Evolutionary conservation across 2,888 invertebrate genomes (phyloP).

Genomic region (Parnassius apollo): DNA sequence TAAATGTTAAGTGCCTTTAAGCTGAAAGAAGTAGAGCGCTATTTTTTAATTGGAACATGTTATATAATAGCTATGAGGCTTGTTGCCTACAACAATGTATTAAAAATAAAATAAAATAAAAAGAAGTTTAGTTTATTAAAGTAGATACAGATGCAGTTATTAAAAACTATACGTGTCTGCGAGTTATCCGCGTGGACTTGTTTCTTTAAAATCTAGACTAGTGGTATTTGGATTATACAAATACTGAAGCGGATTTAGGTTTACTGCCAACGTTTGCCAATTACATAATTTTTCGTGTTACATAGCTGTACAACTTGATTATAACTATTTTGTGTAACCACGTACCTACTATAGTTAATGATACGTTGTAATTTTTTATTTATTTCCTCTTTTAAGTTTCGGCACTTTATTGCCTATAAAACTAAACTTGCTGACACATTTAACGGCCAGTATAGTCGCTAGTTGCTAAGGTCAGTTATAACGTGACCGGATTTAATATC

Average conservation of each 20-base stretch:
- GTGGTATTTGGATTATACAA: too few relatives aligned
- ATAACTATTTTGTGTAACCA: too few relatives aligned
- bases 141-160: background rate
- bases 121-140: background rate
- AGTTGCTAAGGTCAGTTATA: constrained; percentile 11
- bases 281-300: too few relatives aligned
- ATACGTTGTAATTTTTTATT: too few relatives aligned
- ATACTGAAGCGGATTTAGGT: too few relatives aligned
- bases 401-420: background rate
- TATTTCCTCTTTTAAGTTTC: constrained; percentile 1
- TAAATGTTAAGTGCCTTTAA: constrained; percentile 21
- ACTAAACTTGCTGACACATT: constrained; percentile 9
- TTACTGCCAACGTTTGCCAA: too few relatives aligned
- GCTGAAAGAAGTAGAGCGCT: constrained; percentile 23
- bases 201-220: too few relatives aligned
- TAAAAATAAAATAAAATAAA: background rate
- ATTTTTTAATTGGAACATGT: constrained; percentile 25
- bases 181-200: too few relatives aligned
- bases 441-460: background rate
- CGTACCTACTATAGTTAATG: too few relatives aligned
- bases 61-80: constrained; percentile 18
- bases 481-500: constrained; percentile 26
- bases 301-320: too few relatives aligned
- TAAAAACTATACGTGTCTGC: background rate
- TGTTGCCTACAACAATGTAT: constrained; percentile 1